Percentiles rank a stretch among this genome's conserved stretches.
Conservation (phyloP, 2,888 invertebrate species). For the Dynastes maya region DNA sequence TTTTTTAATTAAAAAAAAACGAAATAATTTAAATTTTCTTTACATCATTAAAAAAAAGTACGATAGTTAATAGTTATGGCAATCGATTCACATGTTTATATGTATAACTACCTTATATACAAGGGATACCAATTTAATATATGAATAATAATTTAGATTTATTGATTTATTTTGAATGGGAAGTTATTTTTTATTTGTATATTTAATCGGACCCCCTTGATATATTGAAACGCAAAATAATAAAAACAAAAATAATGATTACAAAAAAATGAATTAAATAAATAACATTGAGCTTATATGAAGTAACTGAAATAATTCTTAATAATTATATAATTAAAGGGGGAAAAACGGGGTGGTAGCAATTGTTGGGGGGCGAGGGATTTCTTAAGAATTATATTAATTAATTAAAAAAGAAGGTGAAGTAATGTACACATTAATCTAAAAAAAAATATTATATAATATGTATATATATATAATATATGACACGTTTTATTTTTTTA, state of each 20-base stretch:
- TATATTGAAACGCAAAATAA: slow-evolving; percentile 56
- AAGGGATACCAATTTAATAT: background rate
- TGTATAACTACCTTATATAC: background rate
- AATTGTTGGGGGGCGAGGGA: background rate
- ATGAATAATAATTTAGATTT: background rate
- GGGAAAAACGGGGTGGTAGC: background rate
- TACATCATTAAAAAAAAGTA: background rate
- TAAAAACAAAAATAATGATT: slow-evolving; percentile 55
- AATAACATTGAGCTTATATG: slow-evolving; percentile 55
- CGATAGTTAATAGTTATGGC: slow-evolving; percentile 60
- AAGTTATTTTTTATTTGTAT: background rate
- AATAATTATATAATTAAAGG: slow-evolving; percentile 9
- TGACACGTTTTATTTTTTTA: slow-evolving; percentile 41
- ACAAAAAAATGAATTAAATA: slow-evolving; percentile 55
- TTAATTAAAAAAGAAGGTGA: slow-evolving; percentile 53
- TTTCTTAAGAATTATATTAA: background rate
- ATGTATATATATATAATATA: slow-evolving; percentile 30
- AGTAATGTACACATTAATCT: slow-evolving; percentile 18
- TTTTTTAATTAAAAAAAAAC: background rate
- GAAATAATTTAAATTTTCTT: slow-evolving; percentile 54
- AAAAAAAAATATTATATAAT: slow-evolving; percentile 27
- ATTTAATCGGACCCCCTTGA: background rate
- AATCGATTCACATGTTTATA: slow-evolving; percentile 63
- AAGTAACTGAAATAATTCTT: slow-evolving; percentile 57
- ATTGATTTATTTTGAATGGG: background rate